Percentiles rank a stretch among this genome's conserved stretches.
phyloP scores from a whole-genome alignment of 64 coral and sea anemone genomes.

The Cladopsammia gracilis region DNA sequence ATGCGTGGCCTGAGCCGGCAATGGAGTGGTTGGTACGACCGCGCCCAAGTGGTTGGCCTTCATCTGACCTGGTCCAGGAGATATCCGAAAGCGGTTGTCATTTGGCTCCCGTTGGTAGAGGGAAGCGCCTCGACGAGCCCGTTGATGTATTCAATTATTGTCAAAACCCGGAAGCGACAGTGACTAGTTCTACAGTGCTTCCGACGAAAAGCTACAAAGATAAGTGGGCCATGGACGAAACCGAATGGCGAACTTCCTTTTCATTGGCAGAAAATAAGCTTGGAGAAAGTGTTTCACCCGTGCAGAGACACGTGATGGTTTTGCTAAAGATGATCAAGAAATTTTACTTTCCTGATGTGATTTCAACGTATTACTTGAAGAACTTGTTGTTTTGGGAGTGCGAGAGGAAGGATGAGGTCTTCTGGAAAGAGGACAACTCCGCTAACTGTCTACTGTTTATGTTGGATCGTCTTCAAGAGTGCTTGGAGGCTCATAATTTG shows the following conservation, averaged over 20 bases:
- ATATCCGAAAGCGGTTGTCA: slow-evolving; percentile 76
- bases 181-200: neutral
- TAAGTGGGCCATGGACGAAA: slow-evolving; percentile 58
- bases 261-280: slow-evolving; percentile 86
- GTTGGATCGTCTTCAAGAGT: slow-evolving; percentile 69
- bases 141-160: neutral
- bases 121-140: slow-evolving; percentile 45
- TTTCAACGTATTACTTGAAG: slow-evolving; percentile 78
- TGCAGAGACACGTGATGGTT: slow-evolving; percentile 73
- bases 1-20: slow-evolving; percentile 38
- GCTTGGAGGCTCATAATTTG: slow-evolving; percentile 11
- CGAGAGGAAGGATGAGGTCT: slow-evolving; percentile 32
- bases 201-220: neutral
- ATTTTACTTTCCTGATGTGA: slow-evolving; percentile 56
- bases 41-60: slow-evolving; percentile 62
- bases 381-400: slow-evolving; percentile 82
- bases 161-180: slow-evolving; percentile 37
- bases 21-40: slow-evolving; percentile 77
- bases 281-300: slow-evolving; percentile 63
- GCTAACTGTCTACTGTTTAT: slow-evolving; percentile 50
- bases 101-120: slow-evolving; percentile 78
- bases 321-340: slow-evolving; percentile 82
- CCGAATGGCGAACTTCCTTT: slow-evolving; percentile 83
- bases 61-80: slow-evolving; percentile 68
- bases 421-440: slow-evolving; percentile 64